These are phyloP conservation scores for Ptyas mucosa DNA, from an alignment of 2,113 vertebrate genomes.

Conservation along the genomic window DNA sequence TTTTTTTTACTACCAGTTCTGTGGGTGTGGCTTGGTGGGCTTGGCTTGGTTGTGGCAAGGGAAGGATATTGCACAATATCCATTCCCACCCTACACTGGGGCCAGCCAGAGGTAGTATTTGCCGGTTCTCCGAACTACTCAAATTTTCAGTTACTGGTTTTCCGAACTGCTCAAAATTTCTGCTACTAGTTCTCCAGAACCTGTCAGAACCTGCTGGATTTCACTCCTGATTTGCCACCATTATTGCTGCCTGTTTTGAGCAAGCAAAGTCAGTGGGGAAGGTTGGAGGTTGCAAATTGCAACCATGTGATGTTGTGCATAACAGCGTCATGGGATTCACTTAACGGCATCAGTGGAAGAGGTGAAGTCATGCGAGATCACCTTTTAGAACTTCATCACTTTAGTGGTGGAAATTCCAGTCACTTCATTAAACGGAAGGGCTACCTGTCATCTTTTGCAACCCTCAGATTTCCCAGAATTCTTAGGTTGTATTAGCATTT, in stretches of 20 bases:
- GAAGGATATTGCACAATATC: no score
- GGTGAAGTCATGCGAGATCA: not conserved
- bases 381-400: not conserved
- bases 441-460: not conserved
- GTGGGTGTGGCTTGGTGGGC: no score
- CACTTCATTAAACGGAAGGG: not conserved
- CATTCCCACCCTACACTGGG: no score
- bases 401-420: not conserved
- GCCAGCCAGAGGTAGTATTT: no score
- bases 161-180: no score
- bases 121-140: no score
- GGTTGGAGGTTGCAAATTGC: not conserved
- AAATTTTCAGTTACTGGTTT: no score
- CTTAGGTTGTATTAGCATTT: not conserved
- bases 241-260: not conserved
- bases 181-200: no score
- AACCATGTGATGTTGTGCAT: not conserved
- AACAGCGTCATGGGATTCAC: not conserved
- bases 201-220: no score
- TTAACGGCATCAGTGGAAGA: not conserved
- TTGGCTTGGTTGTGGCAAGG: no score
- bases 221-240: not conserved
- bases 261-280: not conserved
- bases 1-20: no score
- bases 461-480: not conserved